A percentile compares a stretch with the other conserved stretches of the same genome.
Conservation (phyloP, 2,888 invertebrate species). For the Pollenia angustigena region DNA sequence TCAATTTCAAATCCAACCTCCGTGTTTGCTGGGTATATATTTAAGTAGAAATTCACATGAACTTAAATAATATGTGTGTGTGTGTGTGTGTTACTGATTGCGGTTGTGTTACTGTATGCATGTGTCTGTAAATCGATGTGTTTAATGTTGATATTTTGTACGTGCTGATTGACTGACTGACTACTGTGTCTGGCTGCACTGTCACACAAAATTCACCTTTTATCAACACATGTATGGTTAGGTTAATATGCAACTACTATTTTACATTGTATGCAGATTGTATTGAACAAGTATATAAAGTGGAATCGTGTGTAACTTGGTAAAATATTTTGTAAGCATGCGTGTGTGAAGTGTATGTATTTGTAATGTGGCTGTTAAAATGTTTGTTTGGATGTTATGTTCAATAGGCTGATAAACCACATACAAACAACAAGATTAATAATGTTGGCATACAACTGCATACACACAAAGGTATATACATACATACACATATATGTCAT, state of each 20-base stretch:
- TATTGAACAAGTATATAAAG: neutral
- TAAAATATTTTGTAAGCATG: neutral
- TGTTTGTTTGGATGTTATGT: conserved; percentile 19
- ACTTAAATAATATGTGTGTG: neutral
- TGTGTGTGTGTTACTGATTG: conserved; percentile 9
- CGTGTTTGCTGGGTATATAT: no score
- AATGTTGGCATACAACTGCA: conserved; percentile 8
- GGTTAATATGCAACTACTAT: conserved; percentile 8
- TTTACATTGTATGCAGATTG: neutral
- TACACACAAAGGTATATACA: neutral
- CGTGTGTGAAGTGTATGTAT: conserved; percentile 4
- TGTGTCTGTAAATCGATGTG: conserved; percentile 4
- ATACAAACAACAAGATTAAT: conserved; percentile 34
- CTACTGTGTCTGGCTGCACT: conserved; percentile 22
- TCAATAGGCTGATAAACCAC: conserved; percentile 43
- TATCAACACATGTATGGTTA: conserved; percentile 19
- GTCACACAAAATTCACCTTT: conserved; percentile 33
- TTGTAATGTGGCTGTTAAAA: conserved; percentile 44
- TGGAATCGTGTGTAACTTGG: neutral
- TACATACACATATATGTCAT: no score
- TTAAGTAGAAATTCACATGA: neutral
- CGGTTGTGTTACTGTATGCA: neutral
- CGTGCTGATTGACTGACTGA: conserved; percentile 54
- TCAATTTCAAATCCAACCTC: no score
- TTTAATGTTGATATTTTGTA: conserved; percentile 37